Evolutionary conservation across 2,888 invertebrate species (phyloP), one percentile per base, ranked within the genome.

Genomic region (Microctonus aethiopoides): DNA sequence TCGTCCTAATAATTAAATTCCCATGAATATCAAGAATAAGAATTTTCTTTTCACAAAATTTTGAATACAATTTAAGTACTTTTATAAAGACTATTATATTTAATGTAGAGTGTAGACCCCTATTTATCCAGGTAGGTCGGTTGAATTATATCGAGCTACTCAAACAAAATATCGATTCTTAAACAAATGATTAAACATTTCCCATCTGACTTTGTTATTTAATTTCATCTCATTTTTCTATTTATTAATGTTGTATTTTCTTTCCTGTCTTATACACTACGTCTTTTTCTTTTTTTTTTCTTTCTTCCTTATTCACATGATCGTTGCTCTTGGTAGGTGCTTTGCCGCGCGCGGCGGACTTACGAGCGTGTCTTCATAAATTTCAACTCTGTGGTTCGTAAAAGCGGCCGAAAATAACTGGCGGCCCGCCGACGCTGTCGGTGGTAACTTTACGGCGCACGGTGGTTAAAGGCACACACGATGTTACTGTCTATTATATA

Each of bases 341-440:
- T 72, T 72, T 68, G 73, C 75, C 76, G 78, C 75, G 65, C 73
- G 72, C 71, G 56, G 54, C 61, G 59, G 64, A 54, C 59, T 66
- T n/a, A 67, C 41, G 69, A 70, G 71, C 74, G 71, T 71, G 79
- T 77, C 72, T 77, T 76, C 77, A 80, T 82, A 82, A 82, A 81
- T 81, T 80, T 80, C 74, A 77, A 74, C 76, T 77, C 67, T 69
- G 78, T 75, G 79, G 79, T 82, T 78, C 80, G 79, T 80, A 79
- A 81, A 81, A 79, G 81, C 72, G 72, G 75, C 78, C 79, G 70
- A 80, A 82, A 82, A 80, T 82, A 82, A 77, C 78, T 70, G 67
- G 75, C 77, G 77, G 77, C 60, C 66, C 66, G 63, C 29, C 20
- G 67, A 79, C 79, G 76, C 73, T 77, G 76, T 76, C 78, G 72